A percentile compares a stretch with the other conserved stretches of the same genome.
Conservation (phyloP, 2,797 vertebrate genomes). For the Lutjanus argentimaculatus region DNA sequence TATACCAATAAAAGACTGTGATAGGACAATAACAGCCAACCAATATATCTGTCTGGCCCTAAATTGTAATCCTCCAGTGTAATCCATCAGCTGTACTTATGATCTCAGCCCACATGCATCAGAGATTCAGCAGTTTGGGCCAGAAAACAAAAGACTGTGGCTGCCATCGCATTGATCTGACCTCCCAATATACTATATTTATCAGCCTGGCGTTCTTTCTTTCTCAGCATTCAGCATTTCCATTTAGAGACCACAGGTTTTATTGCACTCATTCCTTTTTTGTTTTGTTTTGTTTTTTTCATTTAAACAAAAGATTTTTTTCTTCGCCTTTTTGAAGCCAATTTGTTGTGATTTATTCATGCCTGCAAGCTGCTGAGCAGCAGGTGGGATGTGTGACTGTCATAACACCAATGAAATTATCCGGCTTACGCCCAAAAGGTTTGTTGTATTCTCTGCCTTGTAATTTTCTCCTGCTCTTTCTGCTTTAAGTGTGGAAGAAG, state of each 20-base stretch:
- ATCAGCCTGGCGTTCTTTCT: background rate
- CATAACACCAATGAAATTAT: constrained; percentile 76
- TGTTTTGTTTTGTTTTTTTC: constrained; percentile 27
- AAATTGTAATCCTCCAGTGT: background rate
- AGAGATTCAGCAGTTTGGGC: background rate
- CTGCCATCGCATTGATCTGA: background rate
- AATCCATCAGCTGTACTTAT: background rate
- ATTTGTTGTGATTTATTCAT: constrained; percentile 79
- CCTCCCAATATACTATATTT: background rate
- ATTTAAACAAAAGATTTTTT: constrained; percentile 42
- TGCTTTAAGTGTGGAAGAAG: constrained; percentile 43
- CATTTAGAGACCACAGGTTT: constrained; percentile 42
- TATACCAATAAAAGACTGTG: background rate
- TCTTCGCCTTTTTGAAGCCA: constrained; percentile 43
- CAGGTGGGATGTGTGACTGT: constrained; percentile 75
- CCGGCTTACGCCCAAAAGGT: constrained; percentile 52
- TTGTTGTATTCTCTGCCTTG: constrained; percentile 33
- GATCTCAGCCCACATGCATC: background rate
- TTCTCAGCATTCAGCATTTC: constrained; percentile 15
- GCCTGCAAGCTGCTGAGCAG: constrained; percentile 73
- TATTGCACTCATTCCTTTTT: constrained; percentile 66
- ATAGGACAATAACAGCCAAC: background rate
- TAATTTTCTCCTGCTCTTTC: constrained; percentile 36
- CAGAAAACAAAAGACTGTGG: background rate
- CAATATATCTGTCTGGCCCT: too few species aligned